A percentile compares a stretch with the other conserved stretches of the same genome.
Conservation (phyloP, 2,113 vertebrate species). For the Clarias magur region DNA sequence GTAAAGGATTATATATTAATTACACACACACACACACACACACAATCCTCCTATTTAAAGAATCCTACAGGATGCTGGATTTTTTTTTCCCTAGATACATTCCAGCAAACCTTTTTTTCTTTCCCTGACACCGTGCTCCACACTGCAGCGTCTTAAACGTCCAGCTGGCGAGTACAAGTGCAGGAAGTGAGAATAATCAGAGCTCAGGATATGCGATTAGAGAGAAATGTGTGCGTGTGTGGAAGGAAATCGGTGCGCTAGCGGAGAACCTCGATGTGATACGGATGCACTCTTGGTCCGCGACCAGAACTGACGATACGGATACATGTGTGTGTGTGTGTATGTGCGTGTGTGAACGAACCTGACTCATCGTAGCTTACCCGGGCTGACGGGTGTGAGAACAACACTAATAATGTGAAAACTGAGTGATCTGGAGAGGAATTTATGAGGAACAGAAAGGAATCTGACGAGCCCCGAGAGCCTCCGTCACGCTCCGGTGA, state of each 20-base stretch:
- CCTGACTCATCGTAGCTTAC: neutral
- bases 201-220: neutral
- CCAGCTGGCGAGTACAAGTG: neutral
- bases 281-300: neutral
- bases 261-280: neutral
- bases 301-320: neutral
- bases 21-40: too few species aligned
- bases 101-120: neutral
- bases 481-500: neutral
- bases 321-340: neutral
- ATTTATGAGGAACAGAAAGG: neutral
- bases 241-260: neutral
- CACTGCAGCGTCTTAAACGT: neutral
- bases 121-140: neutral
- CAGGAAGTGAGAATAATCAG: slow-evolving; percentile 4
- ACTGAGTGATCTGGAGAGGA: neutral
- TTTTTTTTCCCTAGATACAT: neutral
- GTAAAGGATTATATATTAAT: neutral
- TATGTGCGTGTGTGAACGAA: neutral
- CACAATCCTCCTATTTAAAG: neutral
- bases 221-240: neutral
- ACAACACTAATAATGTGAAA: neutral
- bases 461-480: neutral
- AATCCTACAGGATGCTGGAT: neutral
- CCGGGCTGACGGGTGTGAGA: neutral